Percentiles rank a stretch among this genome's conserved stretches.
Conservation (phyloP, 2,888 invertebrate genomes). For the Metopia argyrocephala region DNA sequence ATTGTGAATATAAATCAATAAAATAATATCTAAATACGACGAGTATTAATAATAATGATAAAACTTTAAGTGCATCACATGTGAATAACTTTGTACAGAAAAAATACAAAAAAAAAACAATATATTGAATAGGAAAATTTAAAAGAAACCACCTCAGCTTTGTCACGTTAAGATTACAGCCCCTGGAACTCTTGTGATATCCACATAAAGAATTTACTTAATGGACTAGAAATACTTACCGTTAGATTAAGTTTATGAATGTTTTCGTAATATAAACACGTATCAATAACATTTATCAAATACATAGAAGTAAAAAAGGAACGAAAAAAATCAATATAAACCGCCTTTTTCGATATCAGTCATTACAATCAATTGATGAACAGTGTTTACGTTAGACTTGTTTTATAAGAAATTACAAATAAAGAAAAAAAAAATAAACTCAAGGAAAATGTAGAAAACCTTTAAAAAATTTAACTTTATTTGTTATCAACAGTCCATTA, state of each 20-base stretch:
- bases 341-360: slow-evolving; percentile 11
- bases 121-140: background rate
- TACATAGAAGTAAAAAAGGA: background rate
- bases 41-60: slow-evolving; percentile 45
- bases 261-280: slow-evolving; percentile 43
- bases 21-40: slow-evolving; percentile 39
- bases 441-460: too few species aligned
- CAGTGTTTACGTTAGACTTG: slow-evolving; percentile 3
- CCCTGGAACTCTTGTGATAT: slow-evolving; percentile 24
- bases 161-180: slow-evolving; percentile 8
- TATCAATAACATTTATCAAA: slow-evolving; percentile 56
- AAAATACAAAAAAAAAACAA: background rate
- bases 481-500: too few species aligned
- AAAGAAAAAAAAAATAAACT: too few species aligned
- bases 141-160: background rate
- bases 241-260: slow-evolving; percentile 6
- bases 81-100: slow-evolving; percentile 12
- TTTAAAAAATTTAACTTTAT: too few species aligned
- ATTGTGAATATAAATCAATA: slow-evolving; percentile 45
- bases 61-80: slow-evolving; percentile 33
- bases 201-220: slow-evolving; percentile 46
- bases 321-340: background rate
- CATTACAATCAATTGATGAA: slow-evolving; percentile 14
- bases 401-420: background rate
- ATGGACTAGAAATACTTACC: slow-evolving; percentile 21